phyloP scores from a whole-genome alignment of 2,888 invertebrate genomes.

The Pollenia angustigena region DNA sequence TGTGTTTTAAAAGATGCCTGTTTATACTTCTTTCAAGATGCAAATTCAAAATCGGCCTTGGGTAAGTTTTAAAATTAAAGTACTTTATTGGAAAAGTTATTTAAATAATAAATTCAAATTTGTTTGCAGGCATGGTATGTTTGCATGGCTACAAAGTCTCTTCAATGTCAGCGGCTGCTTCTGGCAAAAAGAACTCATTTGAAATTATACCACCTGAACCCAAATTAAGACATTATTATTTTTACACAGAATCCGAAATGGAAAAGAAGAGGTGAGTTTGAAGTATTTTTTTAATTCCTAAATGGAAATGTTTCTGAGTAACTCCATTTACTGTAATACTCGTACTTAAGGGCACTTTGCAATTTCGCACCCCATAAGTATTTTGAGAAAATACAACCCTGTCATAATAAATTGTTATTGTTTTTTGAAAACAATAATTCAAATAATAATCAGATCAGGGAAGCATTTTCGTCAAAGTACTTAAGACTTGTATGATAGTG shows the following conservation, averaged over 20 bases:
- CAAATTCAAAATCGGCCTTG: conserved; percentile 93
- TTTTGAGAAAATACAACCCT: too few relatives aligned
- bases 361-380: too few relatives aligned
- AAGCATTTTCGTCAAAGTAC: too few relatives aligned
- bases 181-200: conserved; percentile 96
- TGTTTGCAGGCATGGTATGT: conserved; percentile 91
- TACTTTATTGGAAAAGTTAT: neutral
- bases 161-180: conserved; percentile 91
- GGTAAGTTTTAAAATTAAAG: conserved; percentile 86
- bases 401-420: too few relatives aligned
- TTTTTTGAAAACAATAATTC: too few relatives aligned
- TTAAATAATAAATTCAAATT: neutral
- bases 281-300: neutral
- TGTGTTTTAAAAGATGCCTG: conserved; percentile 98
- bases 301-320: too few relatives aligned
- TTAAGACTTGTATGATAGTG: too few relatives aligned
- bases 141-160: conserved; percentile 93
- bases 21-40: conserved; percentile 96
- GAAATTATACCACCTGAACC: conserved; percentile 95
- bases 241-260: conserved; percentile 97
- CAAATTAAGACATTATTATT: conserved; percentile 94
- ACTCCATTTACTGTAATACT: too few relatives aligned
- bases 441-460: too few relatives aligned
- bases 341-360: too few relatives aligned
- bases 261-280: conserved; percentile 93